Evolutionary conservation across 2,797 vertebrate species (phyloP).

Genomic region (Amphiprion clarkii): DNA sequence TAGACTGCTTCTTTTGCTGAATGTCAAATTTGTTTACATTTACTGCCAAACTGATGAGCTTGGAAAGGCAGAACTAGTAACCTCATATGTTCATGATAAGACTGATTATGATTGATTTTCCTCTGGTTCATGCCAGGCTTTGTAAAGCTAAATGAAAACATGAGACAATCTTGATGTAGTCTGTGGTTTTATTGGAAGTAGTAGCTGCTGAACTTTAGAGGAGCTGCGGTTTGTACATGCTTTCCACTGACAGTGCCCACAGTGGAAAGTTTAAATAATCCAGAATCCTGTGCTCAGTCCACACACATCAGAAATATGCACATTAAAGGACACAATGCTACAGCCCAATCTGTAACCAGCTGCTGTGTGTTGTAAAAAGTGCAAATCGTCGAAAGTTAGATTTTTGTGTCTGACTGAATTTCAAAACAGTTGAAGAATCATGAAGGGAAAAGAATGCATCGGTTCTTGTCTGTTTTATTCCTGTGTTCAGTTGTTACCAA

Average conservation of each 20-base stretch:
- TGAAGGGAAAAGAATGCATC: not conserved
- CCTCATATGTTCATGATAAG: not conserved
- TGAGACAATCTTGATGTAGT: not conserved
- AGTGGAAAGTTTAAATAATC: too few relatives aligned
- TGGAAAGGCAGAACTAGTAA: not conserved
- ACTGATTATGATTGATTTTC: not conserved
- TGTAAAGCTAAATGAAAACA: not conserved
- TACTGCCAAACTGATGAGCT: not conserved
- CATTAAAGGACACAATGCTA: too few relatives aligned
- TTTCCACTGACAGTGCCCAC: too few relatives aligned
- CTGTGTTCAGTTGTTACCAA: not conserved
- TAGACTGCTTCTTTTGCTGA: not conserved
- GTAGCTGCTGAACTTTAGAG: too few relatives aligned
- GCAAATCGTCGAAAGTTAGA: not conserved
- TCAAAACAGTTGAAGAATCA: not conserved
- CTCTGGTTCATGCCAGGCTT: not conserved
- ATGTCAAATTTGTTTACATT: not conserved
- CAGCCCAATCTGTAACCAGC: too few relatives aligned
- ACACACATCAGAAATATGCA: too few relatives aligned
- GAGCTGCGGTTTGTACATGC: too few relatives aligned
- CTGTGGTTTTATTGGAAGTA: not conserved
- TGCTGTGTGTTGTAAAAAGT: not conserved
- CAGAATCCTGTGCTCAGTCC: too few relatives aligned
- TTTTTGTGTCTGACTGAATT: not conserved
- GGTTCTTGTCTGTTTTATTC: not conserved